Conservation (phyloP, 2,797 vertebrate species). For the Cichlasoma orientale region DNA sequence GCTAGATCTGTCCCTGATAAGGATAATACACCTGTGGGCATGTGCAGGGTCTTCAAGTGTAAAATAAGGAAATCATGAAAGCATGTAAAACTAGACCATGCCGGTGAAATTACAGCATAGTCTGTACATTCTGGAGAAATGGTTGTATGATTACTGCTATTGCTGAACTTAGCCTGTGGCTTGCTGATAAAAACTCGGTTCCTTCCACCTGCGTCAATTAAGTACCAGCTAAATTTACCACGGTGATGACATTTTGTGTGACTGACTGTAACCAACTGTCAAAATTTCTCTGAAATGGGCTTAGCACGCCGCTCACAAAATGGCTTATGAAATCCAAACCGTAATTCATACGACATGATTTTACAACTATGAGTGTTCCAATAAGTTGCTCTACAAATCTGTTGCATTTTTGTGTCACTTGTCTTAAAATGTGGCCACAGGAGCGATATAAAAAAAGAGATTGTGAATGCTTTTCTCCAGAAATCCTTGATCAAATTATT, state of each 20-base stretch:
- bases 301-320: neutral
- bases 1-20: neutral
- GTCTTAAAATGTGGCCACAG: too few relatives aligned
- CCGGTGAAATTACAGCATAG: too few relatives aligned
- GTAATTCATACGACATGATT: fast-evolving
- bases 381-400: too few relatives aligned
- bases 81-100: neutral
- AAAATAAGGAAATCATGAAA: too few relatives aligned
- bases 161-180: neutral
- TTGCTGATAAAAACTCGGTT: neutral
- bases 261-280: neutral
- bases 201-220: neutral
- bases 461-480: too few relatives aligned
- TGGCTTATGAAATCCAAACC: neutral
- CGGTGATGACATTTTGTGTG: neutral
- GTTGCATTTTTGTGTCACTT: too few relatives aligned
- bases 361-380: too few relatives aligned
- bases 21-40: neutral
- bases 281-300: neutral
- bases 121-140: neutral
- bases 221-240: neutral
- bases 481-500: too few relatives aligned
- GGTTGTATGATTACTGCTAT: neutral
- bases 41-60: neutral
- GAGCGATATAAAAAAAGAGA: too few relatives aligned